Evolutionary conservation across 2,888 invertebrate species (phyloP), one percentile per base, ranked within the genome.

Genomic region (Bellardia pandia): DNA sequence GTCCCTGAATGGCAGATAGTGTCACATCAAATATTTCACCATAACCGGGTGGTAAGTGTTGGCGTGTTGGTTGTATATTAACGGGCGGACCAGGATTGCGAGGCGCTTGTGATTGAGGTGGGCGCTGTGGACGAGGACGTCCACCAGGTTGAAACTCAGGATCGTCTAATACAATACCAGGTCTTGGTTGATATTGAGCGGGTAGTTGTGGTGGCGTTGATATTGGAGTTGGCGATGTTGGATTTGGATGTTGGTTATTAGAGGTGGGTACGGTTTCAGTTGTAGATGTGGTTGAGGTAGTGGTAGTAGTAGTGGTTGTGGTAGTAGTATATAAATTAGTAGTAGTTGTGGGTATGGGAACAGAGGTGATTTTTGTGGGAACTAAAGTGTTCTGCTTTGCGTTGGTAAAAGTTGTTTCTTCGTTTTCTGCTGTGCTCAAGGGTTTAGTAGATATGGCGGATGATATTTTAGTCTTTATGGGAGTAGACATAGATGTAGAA

Each of bases 11-110:
- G 1, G 97, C 98, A 0, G 97, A 97, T 0, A 98, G 96, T 0
- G 98, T 98, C 0, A 98, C 96, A 90, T 98, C 98, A 90, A 98
- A 98, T 80, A 97, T 96, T 92, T 98, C 98, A 9, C 96, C 97
- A 90, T 96, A 96, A 0, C 94, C 95, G 42, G 94, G 93, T n/a
- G 94, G 94, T 85, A 93, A 89, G 60, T 92, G 92, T 81, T 94
- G 91, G 6, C 94, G 92, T 0, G 94, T 94, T 9, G 94, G 94
- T 78, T 94, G 93, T 16, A 94, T 91, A 8, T 93, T 91, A 8
- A 74, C 77, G n/a, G 90, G 80, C 9, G 89, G 88, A 53, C 53
- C 86, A 40, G 93, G 92, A 62, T 82, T 80, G 14, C 75, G 89
- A 94, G 2, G 89, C 3, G 86, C 86, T 62, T 89, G 86, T 1